These are phyloP conservation scores for Girardia tigrina DNA, from an alignment of 2,888 invertebrate genomes.

Conservation along the genomic window DNA sequence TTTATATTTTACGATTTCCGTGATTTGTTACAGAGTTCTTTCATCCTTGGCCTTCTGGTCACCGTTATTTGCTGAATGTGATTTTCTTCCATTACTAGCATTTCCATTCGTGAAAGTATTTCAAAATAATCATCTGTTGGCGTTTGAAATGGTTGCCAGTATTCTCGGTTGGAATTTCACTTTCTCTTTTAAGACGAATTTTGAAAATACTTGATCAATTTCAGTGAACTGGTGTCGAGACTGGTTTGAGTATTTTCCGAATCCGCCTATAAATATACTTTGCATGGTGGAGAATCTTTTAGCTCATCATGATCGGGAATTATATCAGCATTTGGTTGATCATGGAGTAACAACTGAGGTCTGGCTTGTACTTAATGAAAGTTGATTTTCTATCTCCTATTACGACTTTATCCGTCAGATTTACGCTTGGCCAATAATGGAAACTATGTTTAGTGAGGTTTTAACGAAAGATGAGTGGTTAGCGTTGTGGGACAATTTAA, in stretches of 20 bases:
- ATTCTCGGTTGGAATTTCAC: slow-evolving; percentile 54
- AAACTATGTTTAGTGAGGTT: slow-evolving; percentile 66
- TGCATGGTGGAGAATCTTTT: slow-evolving; percentile 69
- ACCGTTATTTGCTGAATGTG: slow-evolving; percentile 62
- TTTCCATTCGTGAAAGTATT: slow-evolving; percentile 71
- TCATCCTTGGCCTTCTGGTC: slow-evolving; percentile 70
- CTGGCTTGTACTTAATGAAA: too few relatives aligned
- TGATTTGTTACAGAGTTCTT: slow-evolving; percentile 54
- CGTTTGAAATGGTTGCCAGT: slow-evolving; percentile 63
- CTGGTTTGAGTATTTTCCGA: slow-evolving; percentile 77
- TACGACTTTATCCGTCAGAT: too few relatives aligned
- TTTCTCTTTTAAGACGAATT: background rate
- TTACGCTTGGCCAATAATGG: slow-evolving; percentile 66
- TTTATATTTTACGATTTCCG: too few relatives aligned
- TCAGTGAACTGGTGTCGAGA: slow-evolving; percentile 69
- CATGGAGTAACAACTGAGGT: slow-evolving; percentile 34
- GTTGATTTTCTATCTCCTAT: too few relatives aligned
- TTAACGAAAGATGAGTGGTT: slow-evolving; percentile 66
- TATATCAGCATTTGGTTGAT: slow-evolving; percentile 52
- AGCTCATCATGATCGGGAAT: slow-evolving; percentile 59
- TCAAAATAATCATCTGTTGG: slow-evolving; percentile 61
- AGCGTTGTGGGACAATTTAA: slow-evolving; percentile 68
- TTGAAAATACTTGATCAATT: too few relatives aligned
- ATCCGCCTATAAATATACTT: slow-evolving; percentile 68
- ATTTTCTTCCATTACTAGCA: slow-evolving; percentile 64